These are phyloP conservation scores for Eudasyphora cyanicolor DNA, from an alignment of 2,888 invertebrate species.

Conservation along the genomic window DNA sequence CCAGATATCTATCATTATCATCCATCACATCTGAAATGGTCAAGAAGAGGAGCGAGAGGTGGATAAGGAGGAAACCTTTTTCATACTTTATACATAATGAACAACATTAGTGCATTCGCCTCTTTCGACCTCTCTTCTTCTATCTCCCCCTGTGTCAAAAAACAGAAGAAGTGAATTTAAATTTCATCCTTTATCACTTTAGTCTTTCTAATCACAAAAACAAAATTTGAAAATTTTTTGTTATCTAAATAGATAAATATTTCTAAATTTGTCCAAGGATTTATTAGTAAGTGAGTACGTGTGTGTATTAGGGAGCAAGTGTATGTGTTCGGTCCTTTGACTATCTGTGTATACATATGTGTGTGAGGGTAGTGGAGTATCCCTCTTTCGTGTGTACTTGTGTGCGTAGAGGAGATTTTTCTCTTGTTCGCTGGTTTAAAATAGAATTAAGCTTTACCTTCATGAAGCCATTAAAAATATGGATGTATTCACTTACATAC, in stretches of 20 bases:
- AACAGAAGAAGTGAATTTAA: not conserved
- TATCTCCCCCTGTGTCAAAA: too few species aligned
- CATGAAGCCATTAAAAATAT: slow-evolving; percentile 54
- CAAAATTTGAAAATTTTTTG: not conserved
- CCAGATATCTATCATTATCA: too few species aligned
- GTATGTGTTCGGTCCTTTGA: not conserved
- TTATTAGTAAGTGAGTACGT: too few species aligned
- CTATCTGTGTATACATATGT: not conserved
- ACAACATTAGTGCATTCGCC: too few species aligned
- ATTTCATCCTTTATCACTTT: not conserved
- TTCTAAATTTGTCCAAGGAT: not conserved
- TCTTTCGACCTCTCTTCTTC: too few species aligned
- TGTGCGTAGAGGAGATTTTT: not conserved
- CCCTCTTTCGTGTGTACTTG: slow-evolving; percentile 8
- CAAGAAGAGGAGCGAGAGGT: too few species aligned
- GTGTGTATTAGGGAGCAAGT: not conserved
- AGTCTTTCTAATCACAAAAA: not conserved
- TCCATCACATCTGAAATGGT: too few species aligned
- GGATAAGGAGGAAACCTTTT: too few species aligned
- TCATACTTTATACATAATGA: too few species aligned
- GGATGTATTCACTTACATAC: slow-evolving; percentile 1
- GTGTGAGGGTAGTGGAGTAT: not conserved
- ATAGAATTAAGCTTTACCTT: slow-evolving; percentile 60
- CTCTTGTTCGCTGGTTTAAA: slow-evolving; percentile 53
- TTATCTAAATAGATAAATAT: not conserved